Percentiles rank a stretch among this genome's conserved stretches.
These are phyloP conservation scores for Hemibagrus guttatus DNA, from an alignment of 2,797 vertebrate species.

Conservation along the genomic window DNA sequence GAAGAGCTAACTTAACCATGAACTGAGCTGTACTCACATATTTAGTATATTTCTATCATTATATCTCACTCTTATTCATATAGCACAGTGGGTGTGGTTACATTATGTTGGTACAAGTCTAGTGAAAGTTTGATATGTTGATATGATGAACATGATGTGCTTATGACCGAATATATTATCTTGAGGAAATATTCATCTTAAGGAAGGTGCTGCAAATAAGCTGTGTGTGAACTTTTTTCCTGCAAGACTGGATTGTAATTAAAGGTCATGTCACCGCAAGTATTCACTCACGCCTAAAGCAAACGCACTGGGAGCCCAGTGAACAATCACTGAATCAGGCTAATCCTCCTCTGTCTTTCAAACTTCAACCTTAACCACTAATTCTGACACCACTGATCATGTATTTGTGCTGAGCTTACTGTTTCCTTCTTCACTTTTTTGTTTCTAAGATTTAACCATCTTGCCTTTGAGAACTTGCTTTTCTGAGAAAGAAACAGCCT, in stretches of 20 bases:
- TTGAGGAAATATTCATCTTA: background rate
- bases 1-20: background rate
- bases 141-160: background rate
- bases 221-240: background rate
- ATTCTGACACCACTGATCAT: constrained; percentile 65
- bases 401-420: constrained; percentile 68
- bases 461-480: constrained; percentile 50
- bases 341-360: constrained; percentile 61
- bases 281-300: background rate
- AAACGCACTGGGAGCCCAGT: background rate
- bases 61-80: background rate
- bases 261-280: background rate
- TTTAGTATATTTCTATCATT: background rate
- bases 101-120: background rate
- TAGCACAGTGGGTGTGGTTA: background rate
- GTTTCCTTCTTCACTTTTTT: background rate
- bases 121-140: background rate
- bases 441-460: constrained; percentile 57
- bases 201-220: background rate
- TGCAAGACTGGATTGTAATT: background rate
- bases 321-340: constrained; percentile 49
- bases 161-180: background rate
- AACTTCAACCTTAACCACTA: constrained; percentile 48
- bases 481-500: constrained; percentile 65
- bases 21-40: background rate